Base-by-base conservation (phyloP, 92 coral and sea anemone genomes). In the Zoanthus sansibaricus region DNA sequence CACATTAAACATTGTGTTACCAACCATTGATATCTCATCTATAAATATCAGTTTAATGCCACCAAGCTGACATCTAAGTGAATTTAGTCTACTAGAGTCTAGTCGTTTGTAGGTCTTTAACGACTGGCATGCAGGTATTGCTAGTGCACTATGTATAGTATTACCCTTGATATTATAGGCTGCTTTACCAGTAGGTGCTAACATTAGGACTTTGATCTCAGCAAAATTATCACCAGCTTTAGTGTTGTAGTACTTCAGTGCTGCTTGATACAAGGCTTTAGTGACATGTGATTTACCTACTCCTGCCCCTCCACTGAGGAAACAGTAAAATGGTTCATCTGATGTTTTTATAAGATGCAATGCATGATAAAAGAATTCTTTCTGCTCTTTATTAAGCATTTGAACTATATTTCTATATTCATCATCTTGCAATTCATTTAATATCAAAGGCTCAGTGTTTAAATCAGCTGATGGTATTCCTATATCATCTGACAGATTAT, bases 361-460 rank as follows among this genome's bases (percentile, higher is more conserved):
- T 8, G 10, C 69, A 62, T 62, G 69, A 62, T 62, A 62, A 62
- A 62, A 93, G 54, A 93, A 84, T 66, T 93, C 92, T 37, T 82
- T 92, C 52, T 92, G 92, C 75, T 91, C 85, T 56, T 82, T 88
- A 54, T 92, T 92, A 58, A 92, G 78, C 64, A 32, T 84, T 78
- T 92, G 94, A 16, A 89, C 91, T 52, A 92, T 33, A 13, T 78
- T 74, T 52, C 96, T 87, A 46, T 93, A 93, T 70, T 93, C 94
- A 80, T 93, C 82, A 88, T 93, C 96, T 70, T 77, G 89, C 61
- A 93, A 72, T 80, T 93, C 96, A 86, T 93, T 82, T 18, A 93
- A 12, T 74, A 89, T 82, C 44, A 93, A 70, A 85, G 90, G 96
- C 59, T 91, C 96, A 91, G 91, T 47, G 54, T 68, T 93, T 47